Evolutionary conservation across 2,888 invertebrate genomes (phyloP).

Genomic region (Helleia helle): DNA sequence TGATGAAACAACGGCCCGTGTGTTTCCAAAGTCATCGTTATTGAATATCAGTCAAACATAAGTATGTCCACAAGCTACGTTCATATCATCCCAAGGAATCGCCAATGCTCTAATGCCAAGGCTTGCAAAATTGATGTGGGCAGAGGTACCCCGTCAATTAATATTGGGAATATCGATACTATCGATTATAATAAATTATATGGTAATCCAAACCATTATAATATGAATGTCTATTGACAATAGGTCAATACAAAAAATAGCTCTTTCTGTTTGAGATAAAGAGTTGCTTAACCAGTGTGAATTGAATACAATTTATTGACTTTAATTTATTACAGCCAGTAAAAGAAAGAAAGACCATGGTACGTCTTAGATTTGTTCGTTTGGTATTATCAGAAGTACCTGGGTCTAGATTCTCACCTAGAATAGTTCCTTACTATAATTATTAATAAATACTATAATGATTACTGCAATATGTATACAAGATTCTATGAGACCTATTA

Average conservation of each 20-base stretch:
- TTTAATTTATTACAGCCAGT: too few species aligned
- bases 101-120: constrained; percentile 60
- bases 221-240: constrained; percentile 8
- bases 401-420: too few species aligned
- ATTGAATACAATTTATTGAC: background rate
- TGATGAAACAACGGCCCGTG: constrained; percentile 11
- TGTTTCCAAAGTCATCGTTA: constrained; percentile 34
- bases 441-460: too few species aligned
- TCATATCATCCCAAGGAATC: constrained; percentile 59
- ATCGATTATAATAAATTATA: constrained; percentile 20
- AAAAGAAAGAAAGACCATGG: too few species aligned
- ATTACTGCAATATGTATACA: too few species aligned
- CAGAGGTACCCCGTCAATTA: constrained; percentile 54
- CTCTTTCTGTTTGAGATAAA: background rate
- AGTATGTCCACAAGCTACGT: constrained; percentile 41
- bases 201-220: constrained; percentile 3
- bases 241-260: constrained; percentile 12
- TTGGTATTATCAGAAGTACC: too few species aligned
- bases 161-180: constrained; percentile 39
- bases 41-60: constrained; percentile 34
- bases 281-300: background rate
- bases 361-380: too few species aligned
- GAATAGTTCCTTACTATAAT: too few species aligned
- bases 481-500: too few species aligned
- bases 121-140: constrained; percentile 47